Evolutionary conservation across 2,797 vertebrate genomes (phyloP).

Genomic region (Knipowitschia caucasica): DNA sequence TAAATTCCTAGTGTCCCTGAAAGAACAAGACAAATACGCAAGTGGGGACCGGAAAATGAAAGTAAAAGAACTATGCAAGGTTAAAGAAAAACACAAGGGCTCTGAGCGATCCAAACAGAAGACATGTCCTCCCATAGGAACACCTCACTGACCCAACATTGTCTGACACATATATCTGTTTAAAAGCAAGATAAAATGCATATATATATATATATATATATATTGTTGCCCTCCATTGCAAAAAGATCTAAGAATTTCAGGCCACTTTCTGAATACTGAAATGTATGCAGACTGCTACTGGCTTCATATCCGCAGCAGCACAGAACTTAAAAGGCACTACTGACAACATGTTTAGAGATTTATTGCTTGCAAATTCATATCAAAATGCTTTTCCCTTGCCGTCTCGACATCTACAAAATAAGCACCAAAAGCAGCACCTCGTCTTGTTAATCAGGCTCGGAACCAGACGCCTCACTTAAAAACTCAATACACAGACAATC

Average conservation of each 20-base stretch:
- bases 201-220: no score
- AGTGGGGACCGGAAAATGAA: constrained; percentile 2
- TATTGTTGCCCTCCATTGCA: constrained; percentile 34
- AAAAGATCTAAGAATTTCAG: constrained; percentile 40
- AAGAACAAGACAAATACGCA: constrained; percentile 28
- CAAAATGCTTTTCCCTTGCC: constrained; percentile 15
- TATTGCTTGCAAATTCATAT: constrained; percentile 35
- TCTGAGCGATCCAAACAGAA: constrained; percentile 40
- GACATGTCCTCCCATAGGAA: constrained; percentile 53
- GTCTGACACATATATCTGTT: constrained; percentile 54
- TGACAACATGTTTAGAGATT: constrained; percentile 18
- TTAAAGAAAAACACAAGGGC: constrained; percentile 32
- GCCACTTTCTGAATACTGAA: constrained; percentile 42
- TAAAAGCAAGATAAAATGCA: constrained; percentile 46
- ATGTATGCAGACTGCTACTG: constrained; percentile 17
- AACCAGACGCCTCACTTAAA: constrained; percentile 21
- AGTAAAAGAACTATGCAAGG: constrained; percentile 39
- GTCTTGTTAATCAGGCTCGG: constrained; percentile 24
- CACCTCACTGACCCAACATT: constrained; percentile 49
- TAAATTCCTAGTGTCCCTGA: constrained; percentile 27
- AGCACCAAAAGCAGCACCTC: constrained; percentile 15
- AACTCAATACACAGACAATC: constrained; percentile 23
- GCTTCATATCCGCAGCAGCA: constrained; percentile 26
- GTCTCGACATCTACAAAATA: constrained; percentile 21
- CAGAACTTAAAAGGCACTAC: constrained; percentile 30